A percentile compares a stretch with the other conserved stretches of the same genome.
These are phyloP conservation scores for Chrysolina americana DNA, from an alignment of 2,888 invertebrate genomes.

Conservation along the genomic window DNA sequence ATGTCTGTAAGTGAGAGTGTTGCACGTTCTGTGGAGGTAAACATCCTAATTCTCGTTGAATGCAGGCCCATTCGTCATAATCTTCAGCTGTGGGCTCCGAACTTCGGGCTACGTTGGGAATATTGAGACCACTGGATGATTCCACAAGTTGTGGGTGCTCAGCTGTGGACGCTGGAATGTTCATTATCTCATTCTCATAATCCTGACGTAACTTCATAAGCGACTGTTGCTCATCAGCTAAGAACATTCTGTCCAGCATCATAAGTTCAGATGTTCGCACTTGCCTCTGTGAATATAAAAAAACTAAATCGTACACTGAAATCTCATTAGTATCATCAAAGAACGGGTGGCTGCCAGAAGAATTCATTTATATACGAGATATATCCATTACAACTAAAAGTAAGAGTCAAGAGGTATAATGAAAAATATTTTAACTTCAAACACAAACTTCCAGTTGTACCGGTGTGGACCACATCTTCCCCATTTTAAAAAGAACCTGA, in stretches of 20 bases:
- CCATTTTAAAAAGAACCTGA: too few relatives aligned
- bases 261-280: conserved; percentile 83
- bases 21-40: conserved; percentile 61
- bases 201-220: conserved; percentile 76
- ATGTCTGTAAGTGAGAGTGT: conserved; percentile 30
- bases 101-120: not conserved
- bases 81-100: conserved; percentile 62
- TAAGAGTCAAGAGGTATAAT: too few relatives aligned
- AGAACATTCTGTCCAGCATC: conserved; percentile 83
- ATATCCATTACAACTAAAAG: too few relatives aligned
- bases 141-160: conserved; percentile 43
- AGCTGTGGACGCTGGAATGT: conserved; percentile 41
- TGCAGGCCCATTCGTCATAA: conserved; percentile 79
- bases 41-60: conserved; percentile 77
- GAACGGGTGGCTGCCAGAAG: too few relatives aligned
- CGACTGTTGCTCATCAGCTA: conserved; percentile 79
- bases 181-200: conserved; percentile 57
- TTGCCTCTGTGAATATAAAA: conserved; percentile 72
- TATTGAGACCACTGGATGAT: conserved; percentile 18
- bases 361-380: too few relatives aligned
- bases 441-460: not conserved
- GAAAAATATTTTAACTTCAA: not conserved
- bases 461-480: too few relatives aligned
- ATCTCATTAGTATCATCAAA: too few relatives aligned
- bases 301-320: not conserved